Percentiles rank a stretch among this genome's conserved stretches.
Conservation (phyloP, 1,140 invertebrate species). For the Lethrus apterus region DNA sequence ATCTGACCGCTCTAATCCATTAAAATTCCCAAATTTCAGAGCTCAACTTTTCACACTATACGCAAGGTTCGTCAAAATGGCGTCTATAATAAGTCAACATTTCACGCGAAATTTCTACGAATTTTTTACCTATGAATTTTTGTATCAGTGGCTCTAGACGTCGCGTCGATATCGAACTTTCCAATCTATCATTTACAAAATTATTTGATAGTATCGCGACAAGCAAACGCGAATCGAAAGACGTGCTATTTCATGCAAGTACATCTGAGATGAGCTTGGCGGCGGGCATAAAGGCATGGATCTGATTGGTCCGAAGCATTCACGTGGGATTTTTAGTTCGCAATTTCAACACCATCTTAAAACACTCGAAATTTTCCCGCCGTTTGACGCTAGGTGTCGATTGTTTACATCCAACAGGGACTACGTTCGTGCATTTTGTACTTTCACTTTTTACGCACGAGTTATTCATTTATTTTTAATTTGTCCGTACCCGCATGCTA, state of each 20-base stretch:
- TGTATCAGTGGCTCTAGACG: conserved; percentile 18
- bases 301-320: conserved; percentile 46
- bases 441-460: too few species aligned
- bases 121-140: conserved; percentile 23
- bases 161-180: conserved; percentile 23
- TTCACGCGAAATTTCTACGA: conserved; percentile 20
- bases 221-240: conserved; percentile 34
- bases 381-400: conserved; percentile 23
- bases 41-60: conserved; percentile 18
- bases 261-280: conserved; percentile 49
- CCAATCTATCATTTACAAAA: conserved; percentile 15
- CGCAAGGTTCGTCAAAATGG: conserved; percentile 44
- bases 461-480: too few species aligned
- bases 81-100: conserved; percentile 46
- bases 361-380: conserved; percentile 19
- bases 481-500: too few species aligned
- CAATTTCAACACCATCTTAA: conserved; percentile 15
- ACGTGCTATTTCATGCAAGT: conserved; percentile 46
- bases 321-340: conserved; percentile 42
- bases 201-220: conserved; percentile 16
- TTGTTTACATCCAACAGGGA: conserved; percentile 9
- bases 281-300: conserved; percentile 51
- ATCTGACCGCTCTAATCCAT: background rate
- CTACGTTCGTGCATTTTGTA: conserved; percentile 7
- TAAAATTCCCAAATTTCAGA: conserved; percentile 21